Evolutionary conservation across 2,888 invertebrate species (phyloP).

Genomic region (Philopedon plagiatum): DNA sequence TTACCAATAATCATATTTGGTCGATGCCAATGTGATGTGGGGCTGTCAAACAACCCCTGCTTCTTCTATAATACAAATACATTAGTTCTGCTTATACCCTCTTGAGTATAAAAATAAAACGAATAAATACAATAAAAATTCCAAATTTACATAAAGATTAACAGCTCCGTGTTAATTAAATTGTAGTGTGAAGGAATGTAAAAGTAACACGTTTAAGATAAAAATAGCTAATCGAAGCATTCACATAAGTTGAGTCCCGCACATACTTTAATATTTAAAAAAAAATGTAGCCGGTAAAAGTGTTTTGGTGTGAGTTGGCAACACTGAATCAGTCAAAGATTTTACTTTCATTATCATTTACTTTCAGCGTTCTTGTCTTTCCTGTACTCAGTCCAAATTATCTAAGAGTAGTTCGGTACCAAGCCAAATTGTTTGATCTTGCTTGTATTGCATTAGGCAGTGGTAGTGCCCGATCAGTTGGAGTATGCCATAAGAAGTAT

Average conservation of each 20-base stretch:
- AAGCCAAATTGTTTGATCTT: slow-evolving; percentile 62
- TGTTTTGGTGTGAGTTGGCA: slow-evolving; percentile 34
- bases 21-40: too few relatives aligned
- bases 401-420: slow-evolving; percentile 62
- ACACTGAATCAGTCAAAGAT: slow-evolving; percentile 51
- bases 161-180: background rate
- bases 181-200: slow-evolving; percentile 6
- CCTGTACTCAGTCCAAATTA: slow-evolving; percentile 63
- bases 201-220: slow-evolving; percentile 9
- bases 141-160: too few relatives aligned
- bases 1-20: too few relatives aligned
- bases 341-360: slow-evolving; percentile 66
- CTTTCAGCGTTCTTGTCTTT: slow-evolving; percentile 64
- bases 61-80: too few relatives aligned
- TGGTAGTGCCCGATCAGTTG: slow-evolving; percentile 48
- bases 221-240: slow-evolving; percentile 1
- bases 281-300: slow-evolving; percentile 31
- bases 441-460: slow-evolving; percentile 57
- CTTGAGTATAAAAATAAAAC: too few relatives aligned
- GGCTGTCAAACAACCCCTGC: too few relatives aligned
- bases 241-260: background rate
- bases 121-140: too few relatives aligned
- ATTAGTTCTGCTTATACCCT: too few relatives aligned
- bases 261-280: background rate
- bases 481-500: slow-evolving; percentile 60